Evolutionary conservation across 2,113 vertebrate genomes (phyloP).

Genomic region (Festucalex cinctus): DNA sequence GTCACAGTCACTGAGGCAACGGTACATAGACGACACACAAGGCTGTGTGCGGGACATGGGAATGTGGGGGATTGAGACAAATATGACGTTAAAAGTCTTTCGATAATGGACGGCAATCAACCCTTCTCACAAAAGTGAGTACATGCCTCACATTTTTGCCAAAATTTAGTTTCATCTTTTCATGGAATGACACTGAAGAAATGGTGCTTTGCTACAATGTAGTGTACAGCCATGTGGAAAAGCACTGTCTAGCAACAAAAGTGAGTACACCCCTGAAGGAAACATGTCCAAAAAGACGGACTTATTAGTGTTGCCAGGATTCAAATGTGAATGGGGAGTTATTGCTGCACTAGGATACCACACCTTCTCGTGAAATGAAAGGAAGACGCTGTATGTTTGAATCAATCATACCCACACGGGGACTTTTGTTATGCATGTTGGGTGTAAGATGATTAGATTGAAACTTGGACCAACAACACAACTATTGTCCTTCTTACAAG

Average conservation of each 20-base stretch:
- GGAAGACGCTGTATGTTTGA: neutral
- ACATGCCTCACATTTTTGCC: no score
- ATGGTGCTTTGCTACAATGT: no score
- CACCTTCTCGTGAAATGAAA: neutral
- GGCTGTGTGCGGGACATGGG: neutral
- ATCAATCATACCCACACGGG: neutral
- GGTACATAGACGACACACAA: neutral
- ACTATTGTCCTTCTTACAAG: slow-evolving; percentile 11
- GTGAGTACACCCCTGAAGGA: no score
- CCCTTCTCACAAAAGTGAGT: no score
- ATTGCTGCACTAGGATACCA: neutral
- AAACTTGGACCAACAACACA: slow-evolving; percentile 10
- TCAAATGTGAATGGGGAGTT: neutral
- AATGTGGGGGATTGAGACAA: neutral
- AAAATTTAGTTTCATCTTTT: no score
- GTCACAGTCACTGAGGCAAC: neutral
- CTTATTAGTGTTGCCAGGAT: neutral
- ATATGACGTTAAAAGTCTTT: neutral
- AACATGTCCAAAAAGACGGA: neutral
- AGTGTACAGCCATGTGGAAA: no score
- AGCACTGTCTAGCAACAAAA: no score
- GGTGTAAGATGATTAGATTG: slow-evolving; percentile 5
- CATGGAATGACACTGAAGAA: no score
- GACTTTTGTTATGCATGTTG: neutral
- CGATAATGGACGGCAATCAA: no score